Conservation (phyloP, 2,797 vertebrate genomes). For the Coluber constrictor region DNA sequence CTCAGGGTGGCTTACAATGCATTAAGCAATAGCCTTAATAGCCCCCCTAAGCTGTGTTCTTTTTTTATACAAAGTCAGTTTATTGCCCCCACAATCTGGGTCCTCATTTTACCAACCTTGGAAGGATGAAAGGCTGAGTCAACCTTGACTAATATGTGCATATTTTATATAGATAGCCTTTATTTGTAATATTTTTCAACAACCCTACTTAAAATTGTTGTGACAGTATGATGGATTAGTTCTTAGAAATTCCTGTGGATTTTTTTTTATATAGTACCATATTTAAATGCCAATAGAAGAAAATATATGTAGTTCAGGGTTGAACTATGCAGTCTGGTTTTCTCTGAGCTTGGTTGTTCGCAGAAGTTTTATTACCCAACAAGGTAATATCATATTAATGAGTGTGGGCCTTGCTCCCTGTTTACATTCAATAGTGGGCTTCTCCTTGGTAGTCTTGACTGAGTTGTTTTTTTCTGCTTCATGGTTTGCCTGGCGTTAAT, state of each 20-base stretch:
- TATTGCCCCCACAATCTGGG: no score
- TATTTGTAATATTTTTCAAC: background rate
- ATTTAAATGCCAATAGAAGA: background rate
- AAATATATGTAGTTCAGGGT: background rate
- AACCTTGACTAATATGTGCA: background rate
- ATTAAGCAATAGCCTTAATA: no score
- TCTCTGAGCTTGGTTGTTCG: background rate
- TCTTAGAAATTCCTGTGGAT: background rate
- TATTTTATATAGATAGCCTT: background rate
- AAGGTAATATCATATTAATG: background rate
- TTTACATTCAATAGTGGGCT: background rate
- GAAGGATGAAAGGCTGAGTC: no score
- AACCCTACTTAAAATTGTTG: background rate
- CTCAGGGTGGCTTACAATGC: no score
- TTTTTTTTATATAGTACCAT: background rate
- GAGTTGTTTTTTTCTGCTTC: background rate
- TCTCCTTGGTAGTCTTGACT: background rate
- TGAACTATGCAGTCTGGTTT: background rate
- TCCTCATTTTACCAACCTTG: no score
- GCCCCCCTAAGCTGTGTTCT: no score
- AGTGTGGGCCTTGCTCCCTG: background rate
- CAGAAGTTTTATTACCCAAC: background rate
- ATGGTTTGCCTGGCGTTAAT: background rate
- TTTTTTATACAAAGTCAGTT: no score
- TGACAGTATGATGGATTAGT: background rate